A percentile compares a stretch with the other conserved stretches of the same genome.
Conservation (phyloP, 2,888 invertebrate genomes). For the Pyralis farinalis region DNA sequence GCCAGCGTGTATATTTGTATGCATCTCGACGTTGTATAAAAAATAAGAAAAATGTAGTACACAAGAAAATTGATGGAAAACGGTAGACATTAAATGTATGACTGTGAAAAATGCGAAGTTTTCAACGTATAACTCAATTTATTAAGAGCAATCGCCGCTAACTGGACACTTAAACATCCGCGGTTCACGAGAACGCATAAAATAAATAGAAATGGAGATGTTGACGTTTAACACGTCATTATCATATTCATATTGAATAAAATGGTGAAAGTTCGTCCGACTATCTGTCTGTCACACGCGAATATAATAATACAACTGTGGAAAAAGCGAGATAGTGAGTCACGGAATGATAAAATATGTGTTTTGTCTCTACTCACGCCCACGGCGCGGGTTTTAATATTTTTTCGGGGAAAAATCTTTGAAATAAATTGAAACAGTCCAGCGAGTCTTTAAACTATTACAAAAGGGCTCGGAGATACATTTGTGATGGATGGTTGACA, state of each 20-base stretch:
- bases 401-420: constrained; percentile 7
- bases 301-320: not conserved
- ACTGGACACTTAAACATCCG: constrained; percentile 9
- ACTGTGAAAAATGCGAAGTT: too few species aligned
- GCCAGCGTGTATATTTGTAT: too few species aligned
- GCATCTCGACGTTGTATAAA: too few species aligned
- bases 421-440: not conserved
- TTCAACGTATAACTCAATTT: too few species aligned
- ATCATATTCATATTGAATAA: constrained; percentile 14
- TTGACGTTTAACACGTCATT: constrained; percentile 18
- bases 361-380: constrained; percentile 43
- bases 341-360: constrained; percentile 38
- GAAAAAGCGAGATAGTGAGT: constrained; percentile 23
- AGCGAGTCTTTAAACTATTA: constrained; percentile 3
- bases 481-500: constrained; percentile 1
- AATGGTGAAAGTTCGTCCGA: constrained; percentile 12
- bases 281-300: constrained; percentile 11
- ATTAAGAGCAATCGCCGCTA: not conserved
- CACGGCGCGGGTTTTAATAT: constrained; percentile 20
- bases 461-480: constrained; percentile 4
- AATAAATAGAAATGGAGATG: constrained; percentile 18
- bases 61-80: too few species aligned
- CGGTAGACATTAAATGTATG: too few species aligned
- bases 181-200: not conserved
- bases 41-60: too few species aligned